These are phyloP conservation scores for Anarhynchus alexandrinus DNA, from an alignment of 2,113 vertebrate species.

Conservation along the genomic window DNA sequence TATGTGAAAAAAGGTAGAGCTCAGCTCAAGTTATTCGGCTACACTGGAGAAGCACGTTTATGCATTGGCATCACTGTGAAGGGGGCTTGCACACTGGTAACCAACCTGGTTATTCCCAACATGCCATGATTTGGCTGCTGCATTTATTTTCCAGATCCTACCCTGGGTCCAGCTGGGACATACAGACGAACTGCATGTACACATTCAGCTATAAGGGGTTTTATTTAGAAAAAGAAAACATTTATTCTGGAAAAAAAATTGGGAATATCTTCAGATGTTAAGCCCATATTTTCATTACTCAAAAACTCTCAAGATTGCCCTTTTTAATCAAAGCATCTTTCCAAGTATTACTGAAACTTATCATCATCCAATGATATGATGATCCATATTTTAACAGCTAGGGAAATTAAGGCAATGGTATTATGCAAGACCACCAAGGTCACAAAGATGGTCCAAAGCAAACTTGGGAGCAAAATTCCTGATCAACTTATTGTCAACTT, in stretches of 20 bases:
- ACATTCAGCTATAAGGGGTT: not conserved
- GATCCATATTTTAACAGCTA: not conserved
- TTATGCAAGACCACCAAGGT: not conserved
- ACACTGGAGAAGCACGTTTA: not conserved
- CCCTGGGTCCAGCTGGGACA: not conserved
- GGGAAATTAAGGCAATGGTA: not conserved
- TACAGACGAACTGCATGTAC: not conserved
- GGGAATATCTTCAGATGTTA: not conserved
- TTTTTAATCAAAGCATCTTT: not conserved
- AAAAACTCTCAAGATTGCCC: not conserved
- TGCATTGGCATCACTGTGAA: not conserved
- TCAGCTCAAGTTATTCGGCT: not conserved
- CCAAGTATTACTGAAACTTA: not conserved
- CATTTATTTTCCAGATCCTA: not conserved
- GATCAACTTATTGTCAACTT: not conserved
- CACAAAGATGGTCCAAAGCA: not conserved
- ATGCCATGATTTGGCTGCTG: not conserved
- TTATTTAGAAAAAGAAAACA: not conserved
- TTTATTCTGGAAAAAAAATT: not conserved
- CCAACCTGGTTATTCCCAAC: not conserved
- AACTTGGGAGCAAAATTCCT: not conserved
- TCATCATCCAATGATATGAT: not conserved
- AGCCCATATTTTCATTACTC: not conserved
- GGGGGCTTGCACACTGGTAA: not conserved
- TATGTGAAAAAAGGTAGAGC: conserved; percentile 4